Evolutionary conservation across 2,888 invertebrate genomes (phyloP).

Genomic region (Chaitophorus viminalis): DNA sequence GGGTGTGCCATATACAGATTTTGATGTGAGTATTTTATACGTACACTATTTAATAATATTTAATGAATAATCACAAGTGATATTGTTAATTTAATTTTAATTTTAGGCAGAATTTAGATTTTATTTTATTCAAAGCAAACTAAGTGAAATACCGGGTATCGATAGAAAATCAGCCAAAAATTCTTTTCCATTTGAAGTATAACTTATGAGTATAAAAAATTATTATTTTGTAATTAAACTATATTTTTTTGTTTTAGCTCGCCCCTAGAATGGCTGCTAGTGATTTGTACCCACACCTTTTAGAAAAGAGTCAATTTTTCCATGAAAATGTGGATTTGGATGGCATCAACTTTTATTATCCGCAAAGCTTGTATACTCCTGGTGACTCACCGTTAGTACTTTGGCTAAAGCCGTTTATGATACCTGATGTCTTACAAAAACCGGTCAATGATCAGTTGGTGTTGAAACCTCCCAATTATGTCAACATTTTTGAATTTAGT

Average conservation of each 20-base stretch:
- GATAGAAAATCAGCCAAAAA: slow-evolving; percentile 27
- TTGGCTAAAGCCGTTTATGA: slow-evolving; percentile 92
- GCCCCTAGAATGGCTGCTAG: slow-evolving; percentile 42
- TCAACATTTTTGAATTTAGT: slow-evolving; percentile 31
- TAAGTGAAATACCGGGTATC: slow-evolving; percentile 46
- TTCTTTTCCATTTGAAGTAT: slow-evolving; percentile 49
- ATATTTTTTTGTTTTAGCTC: slow-evolving; percentile 25
- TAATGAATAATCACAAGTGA: neutral
- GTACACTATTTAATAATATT: neutral
- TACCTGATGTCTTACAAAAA: slow-evolving; percentile 78
- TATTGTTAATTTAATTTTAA: slow-evolving; percentile 2
- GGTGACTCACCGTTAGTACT: slow-evolving; percentile 88
- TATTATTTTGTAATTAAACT: neutral
- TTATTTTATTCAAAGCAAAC: slow-evolving; percentile 54
- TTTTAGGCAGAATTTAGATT: slow-evolving; percentile 58
- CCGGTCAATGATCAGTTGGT: slow-evolving; percentile 58
- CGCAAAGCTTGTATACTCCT: slow-evolving; percentile 79
- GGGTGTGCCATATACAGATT: slow-evolving; percentile 60
- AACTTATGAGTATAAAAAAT: neutral
- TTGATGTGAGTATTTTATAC: slow-evolving; percentile 29
- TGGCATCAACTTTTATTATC: slow-evolving; percentile 92
- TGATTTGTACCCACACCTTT: slow-evolving; percentile 19
- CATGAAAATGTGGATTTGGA: slow-evolving; percentile 73
- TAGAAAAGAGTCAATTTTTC: slow-evolving; percentile 59
- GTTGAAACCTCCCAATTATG: slow-evolving; percentile 21